Evolutionary conservation across 2,888 invertebrate species (phyloP).

Genomic region (Gibbula magus): DNA sequence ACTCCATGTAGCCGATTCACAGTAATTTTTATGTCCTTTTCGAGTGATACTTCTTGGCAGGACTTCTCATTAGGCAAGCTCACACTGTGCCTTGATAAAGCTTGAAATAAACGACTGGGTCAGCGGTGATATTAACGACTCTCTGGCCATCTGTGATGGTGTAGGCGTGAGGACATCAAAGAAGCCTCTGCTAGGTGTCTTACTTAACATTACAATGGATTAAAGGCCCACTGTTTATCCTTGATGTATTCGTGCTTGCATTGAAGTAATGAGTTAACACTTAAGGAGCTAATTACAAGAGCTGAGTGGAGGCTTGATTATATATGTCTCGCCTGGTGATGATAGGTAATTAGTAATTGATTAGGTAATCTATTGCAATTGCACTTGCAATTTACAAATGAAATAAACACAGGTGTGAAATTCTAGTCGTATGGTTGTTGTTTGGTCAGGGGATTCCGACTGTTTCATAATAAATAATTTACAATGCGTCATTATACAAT

Average conservation of each 20-base stretch:
- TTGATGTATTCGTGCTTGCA: neutral
- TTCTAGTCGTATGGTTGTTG: too few relatives aligned
- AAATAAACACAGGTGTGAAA: neutral
- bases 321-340: too few relatives aligned
- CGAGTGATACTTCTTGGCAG: neutral
- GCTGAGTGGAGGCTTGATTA: neutral
- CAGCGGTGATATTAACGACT: neutral
- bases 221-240: neutral
- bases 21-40: conserved; percentile 1
- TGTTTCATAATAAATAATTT: too few relatives aligned
- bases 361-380: too few relatives aligned
- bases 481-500: too few relatives aligned
- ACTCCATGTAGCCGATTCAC: neutral
- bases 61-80: neutral
- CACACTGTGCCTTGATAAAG: neutral
- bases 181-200: neutral
- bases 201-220: conserved; percentile 15
- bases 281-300: neutral
- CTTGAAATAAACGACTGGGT: conserved; percentile 8
- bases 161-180: conserved; percentile 13
- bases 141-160: neutral
- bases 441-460: too few relatives aligned
- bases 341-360: too few relatives aligned
- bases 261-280: neutral
- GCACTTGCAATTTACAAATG: neutral